phyloP scores from a whole-genome alignment of 1,140 invertebrate species.

The Zaprionus nigranus region DNA sequence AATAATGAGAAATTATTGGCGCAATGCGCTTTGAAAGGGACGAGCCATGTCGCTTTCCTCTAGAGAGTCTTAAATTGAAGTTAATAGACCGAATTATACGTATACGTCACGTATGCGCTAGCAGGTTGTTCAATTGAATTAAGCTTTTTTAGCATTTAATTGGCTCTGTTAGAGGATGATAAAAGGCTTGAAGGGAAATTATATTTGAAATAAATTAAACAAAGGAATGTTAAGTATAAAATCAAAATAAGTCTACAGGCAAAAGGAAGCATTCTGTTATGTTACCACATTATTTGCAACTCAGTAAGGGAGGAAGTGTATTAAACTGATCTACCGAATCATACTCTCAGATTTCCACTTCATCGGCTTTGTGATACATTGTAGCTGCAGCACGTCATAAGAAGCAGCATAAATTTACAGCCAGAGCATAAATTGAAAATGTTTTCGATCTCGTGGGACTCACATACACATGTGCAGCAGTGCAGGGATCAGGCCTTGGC shows the following conservation, averaged over 20 bases:
- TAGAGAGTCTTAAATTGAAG: slow-evolving; percentile 5
- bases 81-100: slow-evolving; percentile 13
- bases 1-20: slow-evolving; percentile 56
- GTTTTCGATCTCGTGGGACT: slow-evolving; percentile 16
- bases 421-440: slow-evolving; percentile 26
- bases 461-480: background rate
- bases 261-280: background rate
- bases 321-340: background rate
- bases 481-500: too few relatives aligned
- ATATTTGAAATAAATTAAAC: background rate
- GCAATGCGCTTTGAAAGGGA: slow-evolving; percentile 34
- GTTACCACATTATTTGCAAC: slow-evolving; percentile 6
- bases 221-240: background rate
- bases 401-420: slow-evolving; percentile 35
- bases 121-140: background rate
- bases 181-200: background rate
- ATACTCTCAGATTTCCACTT: slow-evolving; percentile 7
- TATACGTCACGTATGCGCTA: slow-evolving; percentile 20
- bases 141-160: slow-evolving; percentile 15
- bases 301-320: background rate
- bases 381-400: slow-evolving; percentile 16
- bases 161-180: background rate
- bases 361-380: slow-evolving; percentile 31
- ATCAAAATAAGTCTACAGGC: background rate
- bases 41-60: background rate